Base-by-base conservation (phyloP, 2,113 vertebrate species). In the Anarhynchus alexandrinus region DNA sequence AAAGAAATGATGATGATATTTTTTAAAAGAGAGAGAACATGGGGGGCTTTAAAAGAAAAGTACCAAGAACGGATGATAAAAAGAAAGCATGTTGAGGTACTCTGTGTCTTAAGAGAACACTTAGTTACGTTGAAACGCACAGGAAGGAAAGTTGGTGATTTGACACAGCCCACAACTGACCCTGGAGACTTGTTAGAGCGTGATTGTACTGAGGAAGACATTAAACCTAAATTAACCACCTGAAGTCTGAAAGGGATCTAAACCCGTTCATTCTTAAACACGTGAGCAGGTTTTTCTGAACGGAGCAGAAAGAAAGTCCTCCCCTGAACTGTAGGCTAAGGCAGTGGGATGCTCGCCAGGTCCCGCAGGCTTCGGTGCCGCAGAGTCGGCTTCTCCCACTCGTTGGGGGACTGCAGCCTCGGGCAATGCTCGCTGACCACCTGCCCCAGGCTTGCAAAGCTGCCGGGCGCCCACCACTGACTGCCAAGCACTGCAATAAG, bases 311-410 rank as follows among this genome's bases (percentile, higher is more conserved):
- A 25, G 54, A 17, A 64, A 70, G 16, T 42, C 40, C 54, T 58
- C 27, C 34, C 13, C 11, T 0, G 0, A 34, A 22, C 52, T 1
- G 2, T 2, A 36, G 49, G 19, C 1, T 0, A 38, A 70, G 58
- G 34, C 12, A 3, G 8, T 16, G 20, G 36, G 59, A 51, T 18
- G 5, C 36, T 52, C 4, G 2, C 45, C 36, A 34, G 16, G 9
- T 40, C 21, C 29, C 8, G 8, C 6, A 4, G 42, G 54, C 16
- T 38, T 34, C 9, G 16, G 29, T 32, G n/a, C 10, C 6, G 17
- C 42, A 21, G 43, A 13, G 47, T 38, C 29, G 0, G 30, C 47
- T 15, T 52, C 27, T 45, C 57, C 38, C 12, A 4, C 34, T 38
- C 2, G 3, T 32, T n/a, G 4, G 4, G 42, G 43, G 43, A n/a